A percentile compares a stretch with the other conserved stretches of the same genome.
These are phyloP conservation scores for Papilio glaucus DNA, from an alignment of 1,140 invertebrate species.

Conservation along the genomic window DNA sequence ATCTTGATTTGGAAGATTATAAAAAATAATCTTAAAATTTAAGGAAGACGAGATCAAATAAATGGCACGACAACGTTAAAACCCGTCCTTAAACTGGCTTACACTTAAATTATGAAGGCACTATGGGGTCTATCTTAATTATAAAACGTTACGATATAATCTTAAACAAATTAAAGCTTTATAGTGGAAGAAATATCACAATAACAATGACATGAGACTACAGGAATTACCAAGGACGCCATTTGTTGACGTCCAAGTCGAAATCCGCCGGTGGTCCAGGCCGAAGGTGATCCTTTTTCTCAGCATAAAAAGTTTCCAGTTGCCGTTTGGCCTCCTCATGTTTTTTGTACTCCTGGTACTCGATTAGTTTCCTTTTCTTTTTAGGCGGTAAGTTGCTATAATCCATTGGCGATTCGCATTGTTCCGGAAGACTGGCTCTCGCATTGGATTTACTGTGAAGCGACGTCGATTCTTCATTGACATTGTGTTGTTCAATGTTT, in stretches of 20 bases:
- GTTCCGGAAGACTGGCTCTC: constrained; percentile 67
- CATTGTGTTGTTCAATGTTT: constrained; percentile 45
- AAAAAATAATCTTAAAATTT: constrained; percentile 40
- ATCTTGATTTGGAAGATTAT: constrained; percentile 44
- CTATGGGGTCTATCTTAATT: constrained; percentile 44
- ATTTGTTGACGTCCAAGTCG: constrained; percentile 64
- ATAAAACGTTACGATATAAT: constrained; percentile 51
- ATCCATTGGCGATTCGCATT: constrained; percentile 77
- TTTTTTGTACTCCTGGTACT: constrained; percentile 81
- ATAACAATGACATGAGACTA: constrained; percentile 45
- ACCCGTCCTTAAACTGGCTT: constrained; percentile 35
- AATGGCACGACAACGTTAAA: constrained; percentile 66
- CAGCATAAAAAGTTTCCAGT: constrained; percentile 71
- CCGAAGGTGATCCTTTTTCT: constrained; percentile 61
- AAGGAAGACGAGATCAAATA: constrained; percentile 77
- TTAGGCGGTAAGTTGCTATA: constrained; percentile 80
- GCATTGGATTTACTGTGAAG: constrained; percentile 59
- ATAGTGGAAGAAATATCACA: constrained; percentile 80
- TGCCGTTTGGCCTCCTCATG: constrained; percentile 74
- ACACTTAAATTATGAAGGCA: constrained; percentile 49
- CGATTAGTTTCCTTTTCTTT: constrained; percentile 81
- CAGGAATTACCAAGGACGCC: constrained; percentile 72
- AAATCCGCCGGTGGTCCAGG: constrained; percentile 64
- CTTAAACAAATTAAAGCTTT: constrained; percentile 82
- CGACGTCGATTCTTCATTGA: constrained; percentile 61